A percentile compares a stretch with the other conserved stretches of the same genome.
These are phyloP conservation scores for Arrhamphus sclerolepis DNA, from an alignment of 2,797 vertebrate species.

Conservation along the genomic window DNA sequence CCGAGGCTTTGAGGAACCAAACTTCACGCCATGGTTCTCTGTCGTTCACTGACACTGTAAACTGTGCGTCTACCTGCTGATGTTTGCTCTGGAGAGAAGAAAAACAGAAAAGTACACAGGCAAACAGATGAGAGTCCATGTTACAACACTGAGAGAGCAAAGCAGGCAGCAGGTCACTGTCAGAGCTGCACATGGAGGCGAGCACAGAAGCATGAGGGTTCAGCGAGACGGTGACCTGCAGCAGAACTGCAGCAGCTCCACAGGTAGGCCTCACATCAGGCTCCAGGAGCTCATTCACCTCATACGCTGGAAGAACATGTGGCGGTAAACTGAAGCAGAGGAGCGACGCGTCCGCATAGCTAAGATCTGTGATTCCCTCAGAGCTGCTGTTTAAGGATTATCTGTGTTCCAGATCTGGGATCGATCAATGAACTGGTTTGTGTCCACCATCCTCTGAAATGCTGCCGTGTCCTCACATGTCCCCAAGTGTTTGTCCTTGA, in stretches of 20 bases:
- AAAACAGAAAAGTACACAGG: not conserved
- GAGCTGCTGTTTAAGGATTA: too few species aligned
- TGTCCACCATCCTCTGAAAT: too few species aligned
- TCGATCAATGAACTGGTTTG: too few species aligned
- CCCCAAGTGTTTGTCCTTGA: not conserved
- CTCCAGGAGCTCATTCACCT: too few species aligned
- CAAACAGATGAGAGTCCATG: slow-evolving; percentile 51
- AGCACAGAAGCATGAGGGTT: not conserved
- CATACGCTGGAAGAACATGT: too few species aligned
- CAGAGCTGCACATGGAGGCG: too few species aligned
- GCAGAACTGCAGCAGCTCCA: not conserved
- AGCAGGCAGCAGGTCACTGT: not conserved
- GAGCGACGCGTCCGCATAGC: too few species aligned
- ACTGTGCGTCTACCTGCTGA: slow-evolving; percentile 23
- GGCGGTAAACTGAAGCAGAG: too few species aligned
- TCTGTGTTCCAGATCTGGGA: too few species aligned
- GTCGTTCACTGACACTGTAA: not conserved
- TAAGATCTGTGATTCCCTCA: too few species aligned
- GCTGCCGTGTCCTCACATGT: too few species aligned
- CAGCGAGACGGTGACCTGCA: not conserved
- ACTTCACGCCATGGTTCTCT: not conserved
- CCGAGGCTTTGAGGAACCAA: not conserved
- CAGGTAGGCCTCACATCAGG: slow-evolving; percentile 12
- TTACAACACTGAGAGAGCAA: slow-evolving; percentile 8
- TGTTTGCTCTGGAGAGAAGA: slow-evolving; percentile 29